Evolutionary conservation across 23 tunicate genomes (phyloP).

Genomic region (Corella eumyota): DNA sequence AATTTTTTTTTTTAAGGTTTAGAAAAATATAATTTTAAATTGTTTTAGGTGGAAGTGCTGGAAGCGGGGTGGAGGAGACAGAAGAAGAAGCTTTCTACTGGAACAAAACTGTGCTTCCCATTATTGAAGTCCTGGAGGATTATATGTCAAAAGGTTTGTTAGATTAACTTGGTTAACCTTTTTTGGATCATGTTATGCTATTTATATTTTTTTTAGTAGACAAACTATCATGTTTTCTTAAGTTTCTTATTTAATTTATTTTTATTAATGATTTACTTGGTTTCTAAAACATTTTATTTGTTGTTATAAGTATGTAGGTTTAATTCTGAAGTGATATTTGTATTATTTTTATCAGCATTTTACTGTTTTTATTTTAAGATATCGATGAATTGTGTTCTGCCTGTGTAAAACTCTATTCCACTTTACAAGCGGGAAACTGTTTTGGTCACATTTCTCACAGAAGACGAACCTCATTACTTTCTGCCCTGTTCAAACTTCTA

Average conservation of each 20-base stretch:
- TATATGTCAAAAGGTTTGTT: not conserved
- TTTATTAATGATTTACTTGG: no score
- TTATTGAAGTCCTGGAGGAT: conserved; percentile 52
- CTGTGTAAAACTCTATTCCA: conserved; percentile 19
- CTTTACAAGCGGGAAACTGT: conserved; percentile 27
- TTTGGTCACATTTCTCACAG: conserved; percentile 34
- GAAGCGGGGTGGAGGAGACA: conserved; percentile 24
- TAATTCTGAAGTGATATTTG: no score
- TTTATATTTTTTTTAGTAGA: no score
- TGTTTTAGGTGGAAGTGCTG: conserved; percentile 5
- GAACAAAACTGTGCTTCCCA: conserved; percentile 59
- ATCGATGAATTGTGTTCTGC: conserved; percentile 9
- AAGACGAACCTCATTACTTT: conserved; percentile 57
- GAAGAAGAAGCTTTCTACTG: conserved; percentile 73
- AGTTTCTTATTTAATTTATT: no score
- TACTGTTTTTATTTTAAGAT: no score
- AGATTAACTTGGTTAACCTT: not conserved
- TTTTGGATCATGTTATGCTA: no score
- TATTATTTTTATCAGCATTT: no score
- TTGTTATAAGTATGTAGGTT: no score
- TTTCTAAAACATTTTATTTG: no score
- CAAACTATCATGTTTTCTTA: no score
- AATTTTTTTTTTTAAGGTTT: no score
- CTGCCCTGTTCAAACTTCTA: conserved; percentile 47
- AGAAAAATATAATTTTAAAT: no score